A percentile compares a stretch with the other conserved stretches of the same genome.
Evolutionary conservation across 2,888 invertebrate species (phyloP).

Genomic region (Poecilobothrus nobilitatus): DNA sequence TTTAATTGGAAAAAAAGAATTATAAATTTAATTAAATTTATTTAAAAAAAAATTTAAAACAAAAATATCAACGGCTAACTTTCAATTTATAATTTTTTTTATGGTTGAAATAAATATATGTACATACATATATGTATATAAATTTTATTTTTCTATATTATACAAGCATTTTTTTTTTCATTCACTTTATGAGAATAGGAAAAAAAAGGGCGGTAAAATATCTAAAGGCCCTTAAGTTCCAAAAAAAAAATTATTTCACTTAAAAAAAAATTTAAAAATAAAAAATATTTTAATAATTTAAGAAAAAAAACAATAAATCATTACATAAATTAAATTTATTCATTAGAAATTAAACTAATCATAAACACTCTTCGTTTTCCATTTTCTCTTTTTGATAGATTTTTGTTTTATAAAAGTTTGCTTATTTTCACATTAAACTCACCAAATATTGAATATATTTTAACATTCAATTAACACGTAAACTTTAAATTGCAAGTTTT

Average conservation of each 20-base stretch:
- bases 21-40: too few species aligned
- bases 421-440: conserved; percentile 25
- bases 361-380: conserved; percentile 4
- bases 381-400: conserved; percentile 5
- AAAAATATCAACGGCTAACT: background rate
- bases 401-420: conserved; percentile 15
- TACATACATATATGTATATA: conserved; percentile 5
- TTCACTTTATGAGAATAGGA: background rate
- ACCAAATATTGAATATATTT: conserved; percentile 28
- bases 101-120: background rate
- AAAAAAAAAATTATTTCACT: background rate
- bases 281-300: background rate
- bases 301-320: background rate
- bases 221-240: background rate
- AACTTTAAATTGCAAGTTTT: conserved; percentile 27
- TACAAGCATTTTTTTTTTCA: background rate
- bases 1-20: too few species aligned
- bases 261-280: background rate
- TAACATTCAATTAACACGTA: conserved; percentile 27
- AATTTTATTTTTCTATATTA: background rate
- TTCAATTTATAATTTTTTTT: background rate
- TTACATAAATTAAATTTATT: background rate
- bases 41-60: background rate
- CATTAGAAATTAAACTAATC: background rate
- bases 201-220: conserved; percentile 2